phyloP scores from a whole-genome alignment of 2,113 vertebrate genomes.

The Tachysurus fulvidraco region DNA sequence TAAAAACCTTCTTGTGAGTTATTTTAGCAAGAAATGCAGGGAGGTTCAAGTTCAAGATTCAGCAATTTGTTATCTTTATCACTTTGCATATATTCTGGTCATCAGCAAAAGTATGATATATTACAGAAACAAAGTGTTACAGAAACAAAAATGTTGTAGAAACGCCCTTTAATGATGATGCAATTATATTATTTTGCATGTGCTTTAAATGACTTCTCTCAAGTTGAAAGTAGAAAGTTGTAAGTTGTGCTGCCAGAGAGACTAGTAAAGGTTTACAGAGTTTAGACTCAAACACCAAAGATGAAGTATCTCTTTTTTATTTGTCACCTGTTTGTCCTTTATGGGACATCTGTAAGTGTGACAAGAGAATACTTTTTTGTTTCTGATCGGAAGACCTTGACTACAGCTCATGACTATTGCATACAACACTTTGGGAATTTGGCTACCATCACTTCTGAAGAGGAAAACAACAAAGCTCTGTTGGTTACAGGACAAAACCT shows the following conservation, averaged over 20 bases:
- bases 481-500: background rate
- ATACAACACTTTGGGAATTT: background rate
- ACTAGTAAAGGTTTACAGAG: no score
- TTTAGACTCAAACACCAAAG: background rate
- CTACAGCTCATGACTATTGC: constrained; percentile 5
- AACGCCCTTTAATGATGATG: no score
- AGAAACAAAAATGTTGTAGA: no score
- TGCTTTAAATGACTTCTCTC: background rate
- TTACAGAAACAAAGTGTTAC: no score
- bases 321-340: background rate
- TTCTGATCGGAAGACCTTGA: background rate
- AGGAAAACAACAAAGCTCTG: background rate
- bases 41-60: background rate
- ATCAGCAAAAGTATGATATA: no score
- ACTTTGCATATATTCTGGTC: background rate
- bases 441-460: background rate
- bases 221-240: background rate
- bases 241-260: background rate
- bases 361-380: background rate
- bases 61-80: background rate
- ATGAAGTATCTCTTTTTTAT: background rate
- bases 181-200: background rate
- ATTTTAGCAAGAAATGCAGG: background rate
- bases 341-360: background rate
- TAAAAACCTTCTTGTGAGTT: no score